phyloP scores from a whole-genome alignment of 2,113 vertebrate species.

The Colaptes auratus region DNA sequence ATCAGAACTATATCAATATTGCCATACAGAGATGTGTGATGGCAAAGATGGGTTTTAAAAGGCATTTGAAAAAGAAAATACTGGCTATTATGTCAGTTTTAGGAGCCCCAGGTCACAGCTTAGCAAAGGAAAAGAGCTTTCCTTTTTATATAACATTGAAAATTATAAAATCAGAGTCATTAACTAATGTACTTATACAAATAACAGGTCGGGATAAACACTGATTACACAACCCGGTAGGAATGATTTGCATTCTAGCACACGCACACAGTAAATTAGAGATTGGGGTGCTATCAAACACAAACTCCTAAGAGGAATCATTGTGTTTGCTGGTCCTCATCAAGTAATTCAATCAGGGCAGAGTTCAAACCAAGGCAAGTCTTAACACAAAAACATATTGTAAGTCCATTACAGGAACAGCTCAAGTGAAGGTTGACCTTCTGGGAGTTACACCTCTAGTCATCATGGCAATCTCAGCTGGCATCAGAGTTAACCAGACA shows the following conservation, averaged over 20 bases:
- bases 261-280: conserved; percentile 13
- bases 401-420: neutral
- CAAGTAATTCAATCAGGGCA: conserved; percentile 41
- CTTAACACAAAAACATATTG: conserved; percentile 24
- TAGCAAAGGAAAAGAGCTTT: neutral
- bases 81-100: neutral
- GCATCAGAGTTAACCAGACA: conserved; percentile 39
- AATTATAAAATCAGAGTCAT: neutral
- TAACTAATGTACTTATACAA: neutral
- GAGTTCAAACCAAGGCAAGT: neutral
- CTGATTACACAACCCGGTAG: neutral
- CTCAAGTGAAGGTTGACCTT: conserved; percentile 1
- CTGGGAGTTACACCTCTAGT: conserved; percentile 16
- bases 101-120: neutral
- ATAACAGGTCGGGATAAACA: conserved; percentile 5
- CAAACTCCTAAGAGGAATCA: conserved; percentile 44
- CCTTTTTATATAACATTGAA: neutral
- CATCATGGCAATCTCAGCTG: conserved; percentile 24
- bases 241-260: conserved; percentile 21
- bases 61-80: neutral
- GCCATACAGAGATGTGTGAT: neutral
- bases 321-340: conserved; percentile 4
- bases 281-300: neutral
- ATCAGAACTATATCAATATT: neutral
- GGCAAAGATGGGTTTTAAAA: neutral